Conservation (phyloP, 2,797 vertebrate species). For the Halcyon smyrnensis region DNA sequence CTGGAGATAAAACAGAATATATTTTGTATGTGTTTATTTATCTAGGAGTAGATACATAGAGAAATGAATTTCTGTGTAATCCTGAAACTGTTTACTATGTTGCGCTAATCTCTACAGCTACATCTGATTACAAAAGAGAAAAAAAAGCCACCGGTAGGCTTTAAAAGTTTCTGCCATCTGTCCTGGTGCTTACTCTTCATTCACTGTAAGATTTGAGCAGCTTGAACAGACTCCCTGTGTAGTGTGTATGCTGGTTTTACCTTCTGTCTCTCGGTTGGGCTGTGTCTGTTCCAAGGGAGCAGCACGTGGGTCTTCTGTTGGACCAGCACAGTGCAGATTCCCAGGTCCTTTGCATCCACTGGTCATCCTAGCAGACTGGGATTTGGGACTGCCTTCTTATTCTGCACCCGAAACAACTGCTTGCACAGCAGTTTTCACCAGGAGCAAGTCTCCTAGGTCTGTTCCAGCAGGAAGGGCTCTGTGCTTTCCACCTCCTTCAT, state of each 20-base stretch:
- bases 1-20: neutral
- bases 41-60: neutral
- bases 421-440: neutral
- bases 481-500: neutral
- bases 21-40: neutral
- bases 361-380: neutral
- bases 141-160: neutral
- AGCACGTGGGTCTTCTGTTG: neutral
- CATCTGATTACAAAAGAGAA: constrained; percentile 24
- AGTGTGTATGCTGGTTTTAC: neutral
- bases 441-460: neutral
- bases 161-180: constrained; percentile 56
- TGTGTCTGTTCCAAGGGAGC: neutral
- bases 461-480: accelerated
- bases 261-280: neutral
- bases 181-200: neutral
- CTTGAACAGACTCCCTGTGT: neutral
- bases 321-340: neutral
- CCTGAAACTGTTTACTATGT: neutral
- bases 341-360: neutral
- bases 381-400: neutral
- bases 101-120: constrained; percentile 32
- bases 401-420: neutral
- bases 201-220: neutral
- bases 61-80: constrained; percentile 11